Base-by-base conservation (phyloP, 2,797 vertebrate genomes). In the Rhinogobio ventralis region DNA sequence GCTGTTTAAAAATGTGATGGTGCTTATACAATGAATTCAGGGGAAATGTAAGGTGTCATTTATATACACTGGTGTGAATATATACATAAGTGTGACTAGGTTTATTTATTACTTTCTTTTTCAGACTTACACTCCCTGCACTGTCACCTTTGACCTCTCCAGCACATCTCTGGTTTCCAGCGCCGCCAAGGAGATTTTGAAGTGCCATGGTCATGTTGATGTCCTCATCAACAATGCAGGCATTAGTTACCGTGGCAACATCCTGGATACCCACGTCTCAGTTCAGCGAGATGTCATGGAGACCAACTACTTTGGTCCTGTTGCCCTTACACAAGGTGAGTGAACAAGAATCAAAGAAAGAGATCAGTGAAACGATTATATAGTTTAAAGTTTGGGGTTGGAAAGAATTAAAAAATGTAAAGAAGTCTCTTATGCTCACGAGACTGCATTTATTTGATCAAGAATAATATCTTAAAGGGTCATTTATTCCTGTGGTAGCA, bases 151-250 rank as follows among this genome's bases (percentile, higher is more conserved):
- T 78, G 96, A 99, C 95, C 96, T 99, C 79, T 90, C 96, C 0
- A 94, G 97, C 87, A 90, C 91, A 0, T 93, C 88, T 69, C 84
- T 91, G 0, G 90, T 98, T 57, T 74, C 91, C 0, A 89, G 57
- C 0, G 97, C 95, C 15, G 95, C 96, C 13, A 91, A 94, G n/a
- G 95, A 97, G 91, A 98, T 99, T 89, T 90, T 99, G 69, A 95
- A 93, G 89, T 94, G 95, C 88, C 91, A 94, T 0, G 96, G 97
- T 11, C 94, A 95, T 0, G 97, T 99, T 71, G 98, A 99, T 36
- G 92, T 99, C 81, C 96, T 99, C 25, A 94, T 99, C 90, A 99
- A 99, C 92, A 99, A 99, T 0, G 98, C 98, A 0, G 98, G 98
- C 42, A 94, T 99, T 92, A 99, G 98, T 91, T 98, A 96, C 92